Conservation (phyloP, 2,888 invertebrate genomes). For the Leptogaster cylindrica region DNA sequence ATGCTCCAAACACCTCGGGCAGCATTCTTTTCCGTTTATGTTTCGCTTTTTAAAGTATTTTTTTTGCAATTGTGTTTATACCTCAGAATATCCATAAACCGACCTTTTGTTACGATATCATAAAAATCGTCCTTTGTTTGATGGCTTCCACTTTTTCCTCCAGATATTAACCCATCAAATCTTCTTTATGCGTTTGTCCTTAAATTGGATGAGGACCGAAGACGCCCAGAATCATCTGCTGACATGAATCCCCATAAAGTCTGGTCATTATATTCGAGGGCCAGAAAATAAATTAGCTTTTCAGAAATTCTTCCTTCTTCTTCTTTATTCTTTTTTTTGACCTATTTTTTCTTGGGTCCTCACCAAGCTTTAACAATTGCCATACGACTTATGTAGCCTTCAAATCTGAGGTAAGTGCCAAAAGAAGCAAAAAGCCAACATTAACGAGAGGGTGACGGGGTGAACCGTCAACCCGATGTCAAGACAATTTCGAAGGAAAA, state of each 20-base stretch:
- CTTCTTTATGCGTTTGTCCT: conserved; percentile 35
- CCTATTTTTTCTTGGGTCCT: neutral
- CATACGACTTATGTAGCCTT: neutral
- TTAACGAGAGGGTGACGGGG: conserved; percentile 3
- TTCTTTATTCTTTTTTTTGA: conserved; percentile 11
- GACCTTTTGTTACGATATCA: conserved; percentile 39
- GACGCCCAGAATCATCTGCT: conserved; percentile 34
- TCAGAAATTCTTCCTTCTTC: conserved; percentile 19
- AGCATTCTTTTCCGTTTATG: too few species aligned
- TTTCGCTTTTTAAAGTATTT: too few species aligned
- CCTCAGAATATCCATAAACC: conserved; percentile 35
- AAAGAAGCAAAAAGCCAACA: conserved; percentile 14
- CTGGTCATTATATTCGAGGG: conserved; percentile 40
- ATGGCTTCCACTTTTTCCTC: conserved; percentile 38
- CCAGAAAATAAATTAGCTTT: conserved; percentile 40
- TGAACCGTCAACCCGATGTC: conserved; percentile 11
- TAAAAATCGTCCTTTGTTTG: conserved; percentile 39
- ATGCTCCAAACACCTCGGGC: too few species aligned
- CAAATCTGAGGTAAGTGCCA: conserved; percentile 12
- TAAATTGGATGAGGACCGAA: conserved; percentile 35
- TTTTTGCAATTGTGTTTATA: conserved; percentile 27
- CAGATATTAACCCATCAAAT: conserved; percentile 41
- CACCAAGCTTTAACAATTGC: neutral
- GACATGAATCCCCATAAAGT: conserved; percentile 41
- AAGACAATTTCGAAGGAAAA: conserved; percentile 22